phyloP scores from a whole-genome alignment of 2,888 invertebrate genomes.

The Lasioglossum oenotherae region DNA sequence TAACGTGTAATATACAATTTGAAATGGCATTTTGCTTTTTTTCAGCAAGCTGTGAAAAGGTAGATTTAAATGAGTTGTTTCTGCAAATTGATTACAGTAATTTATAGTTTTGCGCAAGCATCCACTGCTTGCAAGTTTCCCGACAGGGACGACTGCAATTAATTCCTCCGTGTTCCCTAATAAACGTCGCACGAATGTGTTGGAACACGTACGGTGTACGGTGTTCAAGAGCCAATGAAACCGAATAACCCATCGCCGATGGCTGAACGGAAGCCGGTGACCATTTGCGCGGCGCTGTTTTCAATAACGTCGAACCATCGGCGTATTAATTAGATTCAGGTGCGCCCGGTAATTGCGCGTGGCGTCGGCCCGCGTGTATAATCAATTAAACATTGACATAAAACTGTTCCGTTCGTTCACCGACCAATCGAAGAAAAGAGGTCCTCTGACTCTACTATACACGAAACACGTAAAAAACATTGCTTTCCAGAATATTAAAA shows the following conservation, averaged over 20 bases:
- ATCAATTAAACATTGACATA: background rate
- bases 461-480: background rate
- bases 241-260: background rate
- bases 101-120: background rate
- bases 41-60: background rate
- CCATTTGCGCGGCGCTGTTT: constrained; percentile 12
- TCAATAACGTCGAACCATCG: constrained; percentile 13
- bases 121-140: background rate
- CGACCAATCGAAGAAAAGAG: background rate
- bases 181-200: background rate
- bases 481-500: background rate
- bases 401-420: background rate
- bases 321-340: constrained; percentile 37
- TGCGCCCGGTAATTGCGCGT: constrained; percentile 25
- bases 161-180: background rate
- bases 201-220: background rate
- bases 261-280: background rate
- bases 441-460: background rate
- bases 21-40: background rate
- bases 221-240: background rate
- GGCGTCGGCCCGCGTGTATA: background rate
- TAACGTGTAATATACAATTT: background rate
- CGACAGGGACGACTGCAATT: constrained; percentile 7
- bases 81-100: background rate
- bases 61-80: background rate